A percentile compares a stretch with the other conserved stretches of the same genome.
phyloP scores from a whole-genome alignment of 2,113 vertebrate species.

The Zingel zingel region DNA sequence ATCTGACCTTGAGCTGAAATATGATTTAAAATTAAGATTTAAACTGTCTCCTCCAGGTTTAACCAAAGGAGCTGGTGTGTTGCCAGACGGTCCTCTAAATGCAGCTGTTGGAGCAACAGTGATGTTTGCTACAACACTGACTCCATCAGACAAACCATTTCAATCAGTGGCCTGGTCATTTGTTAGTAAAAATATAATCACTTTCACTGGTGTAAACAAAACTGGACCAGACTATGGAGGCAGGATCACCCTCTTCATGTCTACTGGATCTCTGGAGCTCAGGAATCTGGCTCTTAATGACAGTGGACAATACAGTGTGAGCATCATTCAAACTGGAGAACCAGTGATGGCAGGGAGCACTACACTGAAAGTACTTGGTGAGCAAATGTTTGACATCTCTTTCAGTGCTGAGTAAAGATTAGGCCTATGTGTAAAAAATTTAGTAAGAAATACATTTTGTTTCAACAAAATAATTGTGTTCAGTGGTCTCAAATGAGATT shows the following conservation, averaged over 20 bases:
- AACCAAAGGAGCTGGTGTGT: conserved; percentile 36
- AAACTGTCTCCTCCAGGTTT: conserved; percentile 50
- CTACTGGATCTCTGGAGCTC: conserved; percentile 69
- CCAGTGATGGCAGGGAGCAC: rapidly evolving
- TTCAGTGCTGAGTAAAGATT: too few species aligned
- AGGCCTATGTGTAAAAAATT: too few species aligned
- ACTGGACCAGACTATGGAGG: not conserved
- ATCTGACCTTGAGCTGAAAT: too few species aligned
- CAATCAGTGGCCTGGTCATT: rapidly evolving
- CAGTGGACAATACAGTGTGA: conserved; percentile 30
- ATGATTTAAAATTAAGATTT: not conserved
- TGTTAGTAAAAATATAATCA: not conserved
- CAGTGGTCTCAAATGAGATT: not conserved
- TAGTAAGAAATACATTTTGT: too few species aligned
- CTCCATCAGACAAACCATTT: conserved; percentile 1
- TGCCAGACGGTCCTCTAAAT: conserved; percentile 43
- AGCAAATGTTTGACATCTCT: not conserved
- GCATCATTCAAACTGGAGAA: rapidly evolving
- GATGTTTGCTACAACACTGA: conserved; percentile 39
- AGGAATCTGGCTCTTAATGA: conserved; percentile 46
- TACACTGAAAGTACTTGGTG: not conserved
- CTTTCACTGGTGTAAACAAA: rapidly evolving
- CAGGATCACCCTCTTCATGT: conserved; percentile 21
- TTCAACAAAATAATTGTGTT: not conserved
- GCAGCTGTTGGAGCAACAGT: conserved; percentile 32